These are phyloP conservation scores for Leptocoma aspasia DNA, from an alignment of 2,113 vertebrate genomes.

Conservation along the genomic window DNA sequence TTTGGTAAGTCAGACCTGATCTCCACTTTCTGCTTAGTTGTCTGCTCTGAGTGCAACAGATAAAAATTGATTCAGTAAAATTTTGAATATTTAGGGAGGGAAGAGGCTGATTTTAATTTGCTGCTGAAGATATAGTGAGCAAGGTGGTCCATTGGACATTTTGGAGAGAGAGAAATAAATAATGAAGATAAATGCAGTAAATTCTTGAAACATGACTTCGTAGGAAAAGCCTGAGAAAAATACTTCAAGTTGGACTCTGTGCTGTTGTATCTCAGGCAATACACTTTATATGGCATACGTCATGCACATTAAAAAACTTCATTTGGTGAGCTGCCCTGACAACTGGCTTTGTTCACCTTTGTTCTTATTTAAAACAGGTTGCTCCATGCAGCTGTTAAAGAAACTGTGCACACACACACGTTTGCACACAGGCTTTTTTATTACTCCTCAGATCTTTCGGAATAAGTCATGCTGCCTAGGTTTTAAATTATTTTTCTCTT, in stretches of 20 bases:
- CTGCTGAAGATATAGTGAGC: neutral
- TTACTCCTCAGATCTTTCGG: conserved; percentile 18
- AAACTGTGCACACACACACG: neutral
- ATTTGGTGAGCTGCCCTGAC: conserved; percentile 1
- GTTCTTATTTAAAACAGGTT: conserved; percentile 61
- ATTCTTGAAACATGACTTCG: conserved; percentile 40
- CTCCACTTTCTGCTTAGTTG: neutral
- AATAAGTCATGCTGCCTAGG: conserved; percentile 3
- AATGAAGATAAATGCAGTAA: neutral
- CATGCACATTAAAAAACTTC: conserved; percentile 28
- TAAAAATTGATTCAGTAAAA: neutral
- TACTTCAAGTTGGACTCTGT: neutral
- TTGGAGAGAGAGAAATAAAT: neutral
- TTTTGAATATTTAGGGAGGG: neutral
- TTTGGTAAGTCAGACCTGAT: neutral
- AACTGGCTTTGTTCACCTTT: conserved; percentile 31
- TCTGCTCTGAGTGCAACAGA: neutral
- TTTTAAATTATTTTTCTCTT: conserved; percentile 33
- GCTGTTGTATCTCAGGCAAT: conserved; percentile 35
- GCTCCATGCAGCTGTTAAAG: conserved; percentile 26
- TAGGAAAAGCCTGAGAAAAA: neutral
- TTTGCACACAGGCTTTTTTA: conserved; percentile 8
- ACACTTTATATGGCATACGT: conserved; percentile 28
- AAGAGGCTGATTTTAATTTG: neutral
- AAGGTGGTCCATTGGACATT: neutral